Evolutionary conservation across 2,888 invertebrate genomes (phyloP), one percentile per base, ranked within the genome.

Genomic region (Cryptophagus acutangulus): DNA sequence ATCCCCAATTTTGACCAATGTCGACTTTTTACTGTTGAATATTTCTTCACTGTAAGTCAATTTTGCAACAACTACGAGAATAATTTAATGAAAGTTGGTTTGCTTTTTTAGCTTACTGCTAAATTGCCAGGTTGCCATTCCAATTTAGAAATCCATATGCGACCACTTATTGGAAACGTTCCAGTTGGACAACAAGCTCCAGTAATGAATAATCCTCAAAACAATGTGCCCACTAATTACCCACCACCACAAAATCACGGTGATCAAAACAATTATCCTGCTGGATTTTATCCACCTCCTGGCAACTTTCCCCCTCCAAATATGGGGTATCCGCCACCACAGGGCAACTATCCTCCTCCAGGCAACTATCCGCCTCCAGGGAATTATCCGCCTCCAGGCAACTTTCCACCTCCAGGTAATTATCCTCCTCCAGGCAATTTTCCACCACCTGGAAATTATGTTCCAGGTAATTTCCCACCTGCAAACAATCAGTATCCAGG

Each of bases 1-100:
- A 48, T 57, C 33, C 63, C 63, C 3, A 63, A 65, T 48, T 59
- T 63, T 38, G 44, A 53, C 12, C 45, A 47, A 10, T 59, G 62
- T 28, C 45, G 44, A 33, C 41, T 62, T 4, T 59, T n/a, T n/a
- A n/a, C n/a, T n/a, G n/a, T n/a, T n/a, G n/a, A 54, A 28, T 60
- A 61, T 38, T 24, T 33, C 14, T 57, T 50, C 31, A 49, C 42
- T 39, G 58, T 58, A 47, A 46, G 40, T 31, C 3, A 28, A 17
- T 14, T 10, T n/a, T n/a, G n/a, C n/a, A n/a, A n/a, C n/a, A n/a
- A n/a, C n/a, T n/a, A n/a, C n/a, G n/a, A n/a, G n/a, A n/a, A n/a
- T n/a, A n/a, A n/a, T n/a, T n/a, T 31, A 31, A 31, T 15, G 13
- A 28, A 4, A 13, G 5, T 16, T 8, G 16, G n/a, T 3, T 3